phyloP scores from a whole-genome alignment of 2,113 vertebrate species.

The Pygoscelis antarcticus region DNA sequence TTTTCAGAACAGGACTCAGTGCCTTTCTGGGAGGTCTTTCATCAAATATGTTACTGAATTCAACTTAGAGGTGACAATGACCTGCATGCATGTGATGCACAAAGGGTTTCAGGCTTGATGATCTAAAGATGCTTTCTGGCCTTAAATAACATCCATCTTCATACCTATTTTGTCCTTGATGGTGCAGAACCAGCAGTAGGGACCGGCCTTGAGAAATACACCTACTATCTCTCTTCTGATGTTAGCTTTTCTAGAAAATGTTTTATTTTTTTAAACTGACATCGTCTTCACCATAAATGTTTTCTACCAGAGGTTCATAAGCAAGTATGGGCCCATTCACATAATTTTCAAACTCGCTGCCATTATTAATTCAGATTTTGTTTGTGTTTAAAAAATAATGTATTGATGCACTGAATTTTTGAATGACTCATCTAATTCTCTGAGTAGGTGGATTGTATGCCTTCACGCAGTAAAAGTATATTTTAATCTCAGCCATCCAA shows the following conservation, averaged over 20 bases:
- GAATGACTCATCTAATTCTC: slow-evolving; percentile 61
- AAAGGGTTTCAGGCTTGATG: not conserved
- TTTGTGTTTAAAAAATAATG: slow-evolving; percentile 28
- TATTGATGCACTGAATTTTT: slow-evolving; percentile 27
- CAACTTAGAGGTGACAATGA: not conserved
- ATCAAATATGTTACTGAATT: not conserved
- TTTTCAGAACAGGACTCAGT: not conserved
- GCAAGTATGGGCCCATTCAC: not conserved
- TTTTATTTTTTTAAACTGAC: not conserved
- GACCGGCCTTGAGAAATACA: not conserved
- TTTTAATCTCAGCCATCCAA: slow-evolving; percentile 7
- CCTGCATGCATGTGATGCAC: not conserved
- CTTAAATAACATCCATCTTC: not conserved
- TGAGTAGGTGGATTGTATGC: slow-evolving; percentile 35
- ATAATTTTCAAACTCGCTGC: not conserved
- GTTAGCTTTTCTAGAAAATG: not conserved
- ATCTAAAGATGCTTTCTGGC: not conserved
- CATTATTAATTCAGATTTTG: not conserved
- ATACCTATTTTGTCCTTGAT: not conserved
- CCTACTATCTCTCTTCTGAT: not conserved
- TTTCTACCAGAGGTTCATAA: not conserved
- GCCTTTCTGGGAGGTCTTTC: not conserved
- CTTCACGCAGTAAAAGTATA: not conserved
- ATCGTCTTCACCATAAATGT: not conserved
- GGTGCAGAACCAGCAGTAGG: not conserved